Evolutionary conservation across 37 sponge, comb jelly and placozoan genomes (phyloP), one percentile per base, ranked within the genome.

Genomic region (Diacarnus erythraeanus): DNA sequence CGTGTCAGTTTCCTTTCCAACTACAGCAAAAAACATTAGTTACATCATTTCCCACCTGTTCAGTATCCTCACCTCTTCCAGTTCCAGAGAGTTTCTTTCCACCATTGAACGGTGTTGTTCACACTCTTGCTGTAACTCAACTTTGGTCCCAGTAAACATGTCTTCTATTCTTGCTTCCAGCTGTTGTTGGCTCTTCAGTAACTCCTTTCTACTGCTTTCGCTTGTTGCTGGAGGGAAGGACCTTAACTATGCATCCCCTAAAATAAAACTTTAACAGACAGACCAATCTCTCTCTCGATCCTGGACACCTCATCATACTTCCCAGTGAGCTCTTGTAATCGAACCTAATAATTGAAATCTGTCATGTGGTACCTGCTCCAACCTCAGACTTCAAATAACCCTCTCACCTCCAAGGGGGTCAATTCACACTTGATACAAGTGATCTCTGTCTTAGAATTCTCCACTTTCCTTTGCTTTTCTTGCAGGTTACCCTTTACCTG

Each of bases 401-500:
- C 66, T 31, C 69, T 57, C 39, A 87, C 94, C 73, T 87, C 91
- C 42, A 90, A 51, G 2, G 91, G 94, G 30, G 31, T 57, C 25
- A 90, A 75, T 39, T 94, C 91, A 44, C 71, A 84, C 37, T 79
- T 70, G 30, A 90, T 67, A 29, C 85, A 41, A 2, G 71, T 71
- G 8, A 80, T 80, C 27, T 77, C 79, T 72, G 77, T 71, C 58
- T 84, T 87, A 0, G 83, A 80, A 10, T 42, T 51, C 23, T 88
- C 89, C 54, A 97, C 78, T 60, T 87, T 88, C 44, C 63, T 64
- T 39, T 91, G 86, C 1, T 68, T 76, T 15, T 82, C 85, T 33
- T 44, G 69, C 66, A 88, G 64, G 25, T 83, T 39, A 1, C 59
- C 78, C 64, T 82, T 76, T 23, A 89, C 80, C 91, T 94, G 60